Percentiles rank a stretch among this genome's conserved stretches.
Conservation (phyloP, 2,888 invertebrate genomes). For the Amiota communis region DNA sequence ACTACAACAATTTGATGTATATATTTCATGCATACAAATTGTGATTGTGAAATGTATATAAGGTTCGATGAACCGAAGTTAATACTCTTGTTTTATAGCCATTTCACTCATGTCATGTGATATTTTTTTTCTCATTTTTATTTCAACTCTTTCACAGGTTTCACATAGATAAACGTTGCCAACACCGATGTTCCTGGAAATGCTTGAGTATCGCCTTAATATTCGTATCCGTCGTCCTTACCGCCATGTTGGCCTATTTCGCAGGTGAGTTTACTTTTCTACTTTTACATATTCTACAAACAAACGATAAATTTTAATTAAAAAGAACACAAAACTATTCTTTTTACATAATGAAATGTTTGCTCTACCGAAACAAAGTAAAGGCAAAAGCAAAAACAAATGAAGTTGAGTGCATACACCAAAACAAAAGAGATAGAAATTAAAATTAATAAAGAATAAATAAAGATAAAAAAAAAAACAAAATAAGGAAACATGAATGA, state of each 20-base stretch:
- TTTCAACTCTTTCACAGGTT: constrained; percentile 74
- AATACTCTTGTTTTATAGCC: too few species aligned
- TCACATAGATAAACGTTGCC: constrained; percentile 95
- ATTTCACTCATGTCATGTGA: not conserved
- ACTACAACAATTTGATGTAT: too few species aligned
- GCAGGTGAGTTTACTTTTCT: constrained; percentile 81
- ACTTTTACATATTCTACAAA: not conserved
- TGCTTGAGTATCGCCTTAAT: constrained; percentile 95
- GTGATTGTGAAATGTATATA: too few species aligned
- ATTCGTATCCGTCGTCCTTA: constrained; percentile 89
- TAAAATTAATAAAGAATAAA: constrained; percentile 1
- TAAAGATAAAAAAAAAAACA: constrained; percentile 1
- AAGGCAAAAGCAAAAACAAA: too few species aligned
- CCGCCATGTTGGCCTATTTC: constrained; percentile 95
- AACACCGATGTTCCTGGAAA: constrained; percentile 96
- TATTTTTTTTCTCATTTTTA: constrained; percentile 31
- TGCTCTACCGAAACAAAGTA: too few species aligned
- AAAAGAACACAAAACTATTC: too few species aligned
- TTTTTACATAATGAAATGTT: too few species aligned
- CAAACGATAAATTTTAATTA: too few species aligned
- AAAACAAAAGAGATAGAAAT: too few species aligned
- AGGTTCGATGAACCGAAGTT: too few species aligned
- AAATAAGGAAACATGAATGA: not conserved
- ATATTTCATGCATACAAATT: too few species aligned
- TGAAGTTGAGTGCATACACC: too few species aligned